Evolutionary conservation across 2,888 invertebrate genomes (phyloP), one percentile per base, ranked within the genome.

Genomic region (Sylvicola cinctus): DNA sequence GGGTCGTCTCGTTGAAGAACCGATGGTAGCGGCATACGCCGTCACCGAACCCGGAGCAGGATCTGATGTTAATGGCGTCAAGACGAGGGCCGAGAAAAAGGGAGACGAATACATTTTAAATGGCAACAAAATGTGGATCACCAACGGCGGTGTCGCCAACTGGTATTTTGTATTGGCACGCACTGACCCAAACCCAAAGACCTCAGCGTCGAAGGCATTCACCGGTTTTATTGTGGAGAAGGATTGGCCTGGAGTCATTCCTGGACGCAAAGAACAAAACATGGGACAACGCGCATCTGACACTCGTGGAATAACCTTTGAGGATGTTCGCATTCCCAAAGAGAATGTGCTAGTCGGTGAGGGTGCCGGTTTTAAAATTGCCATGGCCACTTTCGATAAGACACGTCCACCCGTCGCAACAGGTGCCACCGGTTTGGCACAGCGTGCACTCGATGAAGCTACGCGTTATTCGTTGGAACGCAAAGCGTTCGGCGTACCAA

Each of bases 71-170:
- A 78, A 76, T 28, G 85, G 79, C 3, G 60, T 87, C 17, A 81
- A 76, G 58, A 87, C 88, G 1, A 71, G 61, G 45, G 88, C 90
- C 1, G 88, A 71, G 48, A 87, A 85, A 54, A 87, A 87, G 52
- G 87, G 88, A 2, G 77, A 85, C 41, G 80, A 87, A 47, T 91
- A 78, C 65, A 70, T 91, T 40, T 49, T 91, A 11, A 75, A 85
- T 52, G 91, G 91, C 3, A 80, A 83, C 49, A 91, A 91, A 60
- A 91, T 91, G 91, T 93, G 91, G 91, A 91, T 93, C 49, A 91
- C 91, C 31, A 88, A 88, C 53, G 90, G 84, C 23, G 88, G 85
- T 30, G 77, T 81, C 25, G 90, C 91, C 12, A 85, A 83, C 58
- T 91, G 81, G 83, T 78, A 81, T 55, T 91, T 90, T 54, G 80